phyloP scores from a whole-genome alignment of 2,797 vertebrate genomes.

The Microctenopoma lineatum region DNA sequence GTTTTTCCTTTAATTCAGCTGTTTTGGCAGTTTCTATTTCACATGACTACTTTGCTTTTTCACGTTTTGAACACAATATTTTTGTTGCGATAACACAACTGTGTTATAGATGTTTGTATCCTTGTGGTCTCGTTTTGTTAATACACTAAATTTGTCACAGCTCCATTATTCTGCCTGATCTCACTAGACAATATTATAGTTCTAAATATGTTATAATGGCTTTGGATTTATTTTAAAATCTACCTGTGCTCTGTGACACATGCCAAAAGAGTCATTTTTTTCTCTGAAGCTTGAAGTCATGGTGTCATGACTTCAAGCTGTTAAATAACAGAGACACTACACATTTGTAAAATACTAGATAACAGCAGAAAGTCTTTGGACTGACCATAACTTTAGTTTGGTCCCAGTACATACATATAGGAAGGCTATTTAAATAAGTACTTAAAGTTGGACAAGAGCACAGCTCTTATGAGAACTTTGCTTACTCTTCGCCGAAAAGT shows the following conservation, averaged over 20 bases:
- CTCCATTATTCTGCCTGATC: conserved; percentile 58
- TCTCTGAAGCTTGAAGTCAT: conserved; percentile 2
- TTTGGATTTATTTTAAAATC: conserved; percentile 2
- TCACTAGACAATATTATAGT: conserved; percentile 6
- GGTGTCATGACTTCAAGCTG: not conserved
- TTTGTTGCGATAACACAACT: conserved; percentile 29
- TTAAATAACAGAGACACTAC: conserved; percentile 12
- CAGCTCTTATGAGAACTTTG: not conserved
- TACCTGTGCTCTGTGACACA: not conserved
- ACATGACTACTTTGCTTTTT: conserved; percentile 60
- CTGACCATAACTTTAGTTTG: not conserved
- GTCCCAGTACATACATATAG: too few species aligned
- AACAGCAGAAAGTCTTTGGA: conserved; percentile 1
- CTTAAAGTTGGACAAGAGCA: not conserved
- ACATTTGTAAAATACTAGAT: conserved; percentile 27
- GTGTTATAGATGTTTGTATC: conserved; percentile 18
- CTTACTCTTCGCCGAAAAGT: not conserved
- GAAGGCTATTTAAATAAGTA: not conserved
- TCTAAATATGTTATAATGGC: not conserved
- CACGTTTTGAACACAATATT: conserved; percentile 33
- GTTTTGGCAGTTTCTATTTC: conserved; percentile 51
- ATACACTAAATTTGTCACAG: conserved; percentile 38
- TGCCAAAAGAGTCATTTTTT: conserved; percentile 17
- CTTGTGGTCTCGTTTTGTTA: conserved; percentile 18
- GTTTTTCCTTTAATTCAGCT: conserved; percentile 42